phyloP scores from a whole-genome alignment of 1,140 invertebrate species.

The Callitettix versicolor region DNA sequence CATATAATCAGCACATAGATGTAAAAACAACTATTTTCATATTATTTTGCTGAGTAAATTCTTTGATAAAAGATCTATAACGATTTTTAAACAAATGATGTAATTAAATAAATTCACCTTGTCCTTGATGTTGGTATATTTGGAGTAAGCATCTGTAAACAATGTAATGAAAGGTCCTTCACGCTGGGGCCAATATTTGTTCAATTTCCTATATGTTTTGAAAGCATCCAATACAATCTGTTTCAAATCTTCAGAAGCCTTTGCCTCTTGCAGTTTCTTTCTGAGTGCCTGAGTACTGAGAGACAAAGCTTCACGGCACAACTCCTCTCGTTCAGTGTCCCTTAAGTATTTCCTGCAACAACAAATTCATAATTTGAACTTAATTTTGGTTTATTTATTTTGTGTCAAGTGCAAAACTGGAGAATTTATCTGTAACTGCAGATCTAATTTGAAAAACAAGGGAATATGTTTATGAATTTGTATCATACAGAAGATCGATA shows the following conservation, averaged over 20 bases:
- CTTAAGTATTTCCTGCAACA: slow-evolving; percentile 59
- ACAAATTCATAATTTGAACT: no score
- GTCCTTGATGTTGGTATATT: slow-evolving; percentile 15
- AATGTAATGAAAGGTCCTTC: slow-evolving; percentile 19
- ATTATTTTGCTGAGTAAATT: no score
- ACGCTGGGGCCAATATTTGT: slow-evolving; percentile 17
- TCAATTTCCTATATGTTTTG: slow-evolving; percentile 20
- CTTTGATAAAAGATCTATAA: no score
- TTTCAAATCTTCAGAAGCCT: slow-evolving; percentile 15
- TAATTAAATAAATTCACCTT: no score
- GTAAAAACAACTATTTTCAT: no score
- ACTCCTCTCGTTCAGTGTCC: slow-evolving; percentile 64
- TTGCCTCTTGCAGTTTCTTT: slow-evolving; percentile 30
- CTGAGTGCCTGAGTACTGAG: slow-evolving; percentile 52
- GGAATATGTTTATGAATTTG: no score
- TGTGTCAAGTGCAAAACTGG: no score
- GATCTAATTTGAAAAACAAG: no score
- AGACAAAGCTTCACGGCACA: slow-evolving; percentile 60
- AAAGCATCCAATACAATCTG: slow-evolving; percentile 23
- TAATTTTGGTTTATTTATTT: not conserved
- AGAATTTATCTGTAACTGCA: no score
- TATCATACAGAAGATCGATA: no score
- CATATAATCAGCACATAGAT: no score
- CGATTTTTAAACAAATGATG: no score
- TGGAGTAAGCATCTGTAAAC: slow-evolving; percentile 18